phyloP scores from a whole-genome alignment of 2,113 vertebrate genomes.

The Tenrec ecaudatus region DNA sequence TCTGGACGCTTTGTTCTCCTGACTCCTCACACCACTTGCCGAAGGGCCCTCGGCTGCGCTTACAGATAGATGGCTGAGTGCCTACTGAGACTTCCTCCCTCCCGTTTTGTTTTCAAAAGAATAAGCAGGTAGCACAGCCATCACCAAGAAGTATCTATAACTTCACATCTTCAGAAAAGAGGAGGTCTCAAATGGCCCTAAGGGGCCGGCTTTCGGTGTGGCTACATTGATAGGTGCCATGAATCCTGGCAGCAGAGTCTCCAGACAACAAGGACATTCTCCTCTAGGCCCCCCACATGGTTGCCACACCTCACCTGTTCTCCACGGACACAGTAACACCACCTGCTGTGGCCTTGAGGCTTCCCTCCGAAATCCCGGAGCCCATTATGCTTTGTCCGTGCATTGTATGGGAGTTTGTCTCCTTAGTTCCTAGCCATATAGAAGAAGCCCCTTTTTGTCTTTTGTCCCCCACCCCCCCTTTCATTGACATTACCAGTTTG shows the following conservation, averaged over 20 bases:
- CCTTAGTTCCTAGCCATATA: neutral
- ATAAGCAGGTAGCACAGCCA: neutral
- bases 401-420: neutral
- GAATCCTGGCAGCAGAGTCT: neutral
- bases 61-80: neutral
- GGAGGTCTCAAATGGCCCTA: neutral
- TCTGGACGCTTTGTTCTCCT: neutral
- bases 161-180: neutral
- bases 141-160: neutral
- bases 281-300: neutral
- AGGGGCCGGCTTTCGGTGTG: neutral
- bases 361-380: neutral
- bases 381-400: too few species aligned
- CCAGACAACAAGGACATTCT: neutral
- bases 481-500: neutral
- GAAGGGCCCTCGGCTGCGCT: neutral
- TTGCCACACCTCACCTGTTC: neutral
- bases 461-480: neutral
- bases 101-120: neutral
- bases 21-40: neutral
- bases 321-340: neutral
- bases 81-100: neutral
- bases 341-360: neutral
- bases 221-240: neutral
- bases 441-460: neutral